Base-by-base conservation (phyloP, 2,113 vertebrate species). In the Aviceda subcristata region DNA sequence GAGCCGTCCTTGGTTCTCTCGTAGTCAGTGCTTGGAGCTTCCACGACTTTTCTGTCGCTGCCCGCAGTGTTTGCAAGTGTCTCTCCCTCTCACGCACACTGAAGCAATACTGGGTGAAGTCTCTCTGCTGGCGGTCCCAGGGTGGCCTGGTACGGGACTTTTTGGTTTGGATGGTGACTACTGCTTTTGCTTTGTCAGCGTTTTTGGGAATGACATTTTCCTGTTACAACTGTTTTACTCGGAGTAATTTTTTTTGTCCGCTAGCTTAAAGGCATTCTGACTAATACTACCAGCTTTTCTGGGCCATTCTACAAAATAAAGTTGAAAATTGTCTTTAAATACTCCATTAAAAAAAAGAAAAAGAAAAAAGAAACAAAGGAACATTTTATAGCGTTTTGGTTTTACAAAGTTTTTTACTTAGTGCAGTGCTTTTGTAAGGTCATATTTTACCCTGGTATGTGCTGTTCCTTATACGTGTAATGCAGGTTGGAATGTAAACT, bases 311-410 rank as follows among this genome's bases (percentile, higher is more conserved):
- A 48, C 7, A 59, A 45, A 36, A 45, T 7, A 38, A 41, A 74
- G 2, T 20, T 45, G 8, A 36, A 83, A 76, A 51, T 24, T 71
- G 7, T 13, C 11, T 15, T 4, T 50, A 43, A 86, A 74, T 17
- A 39, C 3, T 63, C 16, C 8, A 38, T 32, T 60, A 3, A 30
- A 53, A 62, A 56, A 48, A 22, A 34, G 10, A 19, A 3, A 15
- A 5, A 2, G 5, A 19, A 12, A 36, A 17, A 53, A 41, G 2
- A 11, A 5, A 30, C n/a, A n/a, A 24, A 34, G 2, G 9, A 39
- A 30, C 2, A 26, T 73, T 77, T 46, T 24, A 8, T 34, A 69
- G 3, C 0, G 1, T 59, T 87, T 23, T 32, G 3, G 1, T 72
- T 85, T 39, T 67, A 78, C 45, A 39, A n/a, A 1, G 5, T 50